phyloP scores from a whole-genome alignment of 2,888 invertebrate species.

The Nasonovia ribisnigri region DNA sequence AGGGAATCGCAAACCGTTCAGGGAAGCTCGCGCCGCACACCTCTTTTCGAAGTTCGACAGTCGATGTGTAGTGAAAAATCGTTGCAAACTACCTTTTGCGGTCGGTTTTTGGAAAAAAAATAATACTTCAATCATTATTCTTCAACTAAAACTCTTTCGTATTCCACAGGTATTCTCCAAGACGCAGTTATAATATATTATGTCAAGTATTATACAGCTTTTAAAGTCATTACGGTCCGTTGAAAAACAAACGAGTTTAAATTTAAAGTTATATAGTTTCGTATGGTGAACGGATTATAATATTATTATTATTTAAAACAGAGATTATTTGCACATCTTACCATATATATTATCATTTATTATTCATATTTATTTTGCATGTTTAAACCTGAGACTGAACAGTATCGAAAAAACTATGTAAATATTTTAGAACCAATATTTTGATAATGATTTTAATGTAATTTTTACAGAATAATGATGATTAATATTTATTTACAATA shows the following conservation, averaged over 20 bases:
- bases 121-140: background rate
- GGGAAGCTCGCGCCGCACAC: background rate
- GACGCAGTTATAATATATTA: background rate
- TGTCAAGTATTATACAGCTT: no score
- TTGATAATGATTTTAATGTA: no score
- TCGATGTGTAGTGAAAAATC: background rate
- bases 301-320: background rate
- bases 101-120: background rate
- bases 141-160: no score
- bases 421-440: background rate
- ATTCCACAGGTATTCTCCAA: background rate
- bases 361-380: no score
- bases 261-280: background rate
- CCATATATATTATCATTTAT: no score
- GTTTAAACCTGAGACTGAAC: background rate
- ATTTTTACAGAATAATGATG: no score
- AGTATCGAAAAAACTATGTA: background rate
- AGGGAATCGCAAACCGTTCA: background rate
- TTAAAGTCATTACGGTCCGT: background rate
- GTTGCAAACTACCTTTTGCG: background rate
- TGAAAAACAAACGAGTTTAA: background rate
- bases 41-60: no score
- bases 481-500: no score
- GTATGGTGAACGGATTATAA: background rate
- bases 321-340: background rate